These are phyloP conservation scores for Eunapius fragilis DNA, from an alignment of 37 sponge, comb jelly and placozoan genomes.

Conservation along the genomic window DNA sequence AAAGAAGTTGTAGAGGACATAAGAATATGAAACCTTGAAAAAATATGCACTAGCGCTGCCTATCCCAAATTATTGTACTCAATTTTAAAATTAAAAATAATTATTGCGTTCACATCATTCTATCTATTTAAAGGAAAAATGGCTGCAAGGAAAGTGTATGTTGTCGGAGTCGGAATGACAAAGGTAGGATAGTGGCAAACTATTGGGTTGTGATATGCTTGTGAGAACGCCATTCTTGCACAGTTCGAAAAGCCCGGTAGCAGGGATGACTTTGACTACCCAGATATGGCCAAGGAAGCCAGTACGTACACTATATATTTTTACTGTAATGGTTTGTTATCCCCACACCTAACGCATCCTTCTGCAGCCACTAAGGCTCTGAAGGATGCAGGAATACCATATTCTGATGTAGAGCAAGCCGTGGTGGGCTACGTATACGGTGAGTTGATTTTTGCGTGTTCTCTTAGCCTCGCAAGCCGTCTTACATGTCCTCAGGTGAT, in stretches of 20 bases:
- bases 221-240: neutral
- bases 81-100: too few species aligned
- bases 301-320: constrained; percentile 26
- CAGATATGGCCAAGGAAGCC: constrained; percentile 93
- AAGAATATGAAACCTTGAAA: too few species aligned
- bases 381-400: constrained; percentile 76
- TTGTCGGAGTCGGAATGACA: constrained; percentile 96
- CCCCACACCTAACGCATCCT: neutral
- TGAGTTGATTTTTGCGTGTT: neutral
- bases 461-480: neutral
- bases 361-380: constrained; percentile 67
- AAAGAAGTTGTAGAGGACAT: too few species aligned
- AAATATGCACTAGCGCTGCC: too few species aligned
- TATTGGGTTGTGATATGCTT: neutral
- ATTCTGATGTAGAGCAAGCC: constrained; percentile 72
- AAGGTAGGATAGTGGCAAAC: constrained; percentile 58
- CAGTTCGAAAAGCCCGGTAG: constrained; percentile 94
- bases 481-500: constrained; percentile 58
- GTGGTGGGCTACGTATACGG: constrained; percentile 86
- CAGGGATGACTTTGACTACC: constrained; percentile 91
- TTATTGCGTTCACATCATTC: neutral
- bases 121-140: too few species aligned
- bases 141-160: constrained; percentile 68
- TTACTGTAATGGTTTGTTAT: neutral
- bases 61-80: too few species aligned